Percentiles rank a stretch among this genome's conserved stretches.
phyloP scores from a whole-genome alignment of 92 coral and sea anemone species.

The Epizoanthus illoricatus region DNA sequence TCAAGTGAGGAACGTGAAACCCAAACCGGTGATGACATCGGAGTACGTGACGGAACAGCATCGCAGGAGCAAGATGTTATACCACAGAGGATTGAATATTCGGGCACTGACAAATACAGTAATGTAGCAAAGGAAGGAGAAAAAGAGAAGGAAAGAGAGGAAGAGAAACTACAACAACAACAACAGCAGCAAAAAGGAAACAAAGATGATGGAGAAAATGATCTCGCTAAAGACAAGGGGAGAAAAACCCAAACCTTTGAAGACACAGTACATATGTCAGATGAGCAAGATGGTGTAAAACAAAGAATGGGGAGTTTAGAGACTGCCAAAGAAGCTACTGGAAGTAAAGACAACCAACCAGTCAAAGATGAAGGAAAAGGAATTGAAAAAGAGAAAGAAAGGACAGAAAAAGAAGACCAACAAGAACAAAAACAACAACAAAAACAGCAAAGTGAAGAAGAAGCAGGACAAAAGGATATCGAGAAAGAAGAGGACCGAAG shows the following conservation, averaged over 20 bases:
- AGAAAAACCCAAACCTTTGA: not conserved
- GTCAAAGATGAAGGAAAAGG: not conserved
- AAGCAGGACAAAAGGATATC: no score
- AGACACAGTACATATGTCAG: not conserved
- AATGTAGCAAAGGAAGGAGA: not conserved
- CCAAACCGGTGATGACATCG: not conserved
- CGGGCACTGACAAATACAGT: not conserved
- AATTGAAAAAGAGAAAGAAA: not conserved
- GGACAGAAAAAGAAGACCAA: not conserved
- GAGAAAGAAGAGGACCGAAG: no score
- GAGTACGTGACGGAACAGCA: not conserved
- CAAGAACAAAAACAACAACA: no score
- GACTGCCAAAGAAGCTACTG: not conserved
- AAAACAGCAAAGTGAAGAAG: no score
- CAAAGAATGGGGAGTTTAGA: not conserved
- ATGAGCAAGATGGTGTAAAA: no score
- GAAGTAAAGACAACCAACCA: not conserved
- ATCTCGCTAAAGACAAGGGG: no score
- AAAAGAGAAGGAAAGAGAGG: not conserved
- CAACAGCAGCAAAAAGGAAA: not conserved
- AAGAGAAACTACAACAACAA: not conserved
- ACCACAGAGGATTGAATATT: not conserved
- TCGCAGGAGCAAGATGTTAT: not conserved
- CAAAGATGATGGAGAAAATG: not conserved
- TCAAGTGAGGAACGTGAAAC: constrained; percentile 9